A percentile compares a stretch with the other conserved stretches of the same genome.
Evolutionary conservation across 2,113 vertebrate genomes (phyloP).

Genomic region (Diadophis punctatus): DNA sequence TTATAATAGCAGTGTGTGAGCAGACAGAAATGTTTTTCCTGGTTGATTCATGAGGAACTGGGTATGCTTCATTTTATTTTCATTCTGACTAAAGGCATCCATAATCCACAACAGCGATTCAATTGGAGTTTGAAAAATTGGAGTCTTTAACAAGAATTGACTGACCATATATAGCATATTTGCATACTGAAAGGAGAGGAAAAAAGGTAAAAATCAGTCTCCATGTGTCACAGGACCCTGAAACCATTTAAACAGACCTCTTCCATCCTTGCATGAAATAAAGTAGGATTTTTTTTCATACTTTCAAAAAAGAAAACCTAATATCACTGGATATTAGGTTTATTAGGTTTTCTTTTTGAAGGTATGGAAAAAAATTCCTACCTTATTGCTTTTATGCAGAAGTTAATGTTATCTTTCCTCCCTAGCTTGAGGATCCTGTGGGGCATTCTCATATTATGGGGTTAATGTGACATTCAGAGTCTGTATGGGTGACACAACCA

Average conservation of each 20-base stretch:
- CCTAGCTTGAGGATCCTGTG: not conserved
- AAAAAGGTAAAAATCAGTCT: not conserved
- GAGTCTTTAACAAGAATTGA: conserved; percentile 18
- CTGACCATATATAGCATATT: not conserved
- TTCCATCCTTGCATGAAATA: not conserved
- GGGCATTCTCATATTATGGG: not conserved
- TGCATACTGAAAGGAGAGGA: not conserved
- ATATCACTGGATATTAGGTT: not conserved
- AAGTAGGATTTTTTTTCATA: not conserved
- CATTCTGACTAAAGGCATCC: conserved; percentile 16
- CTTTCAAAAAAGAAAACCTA: not conserved
- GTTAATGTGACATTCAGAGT: not conserved
- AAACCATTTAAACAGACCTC: not conserved
- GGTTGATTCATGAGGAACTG: conserved; percentile 29
- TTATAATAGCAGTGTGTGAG: conserved; percentile 26
- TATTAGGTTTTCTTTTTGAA: not conserved
- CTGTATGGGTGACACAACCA: not conserved
- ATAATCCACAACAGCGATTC: conserved; percentile 18
- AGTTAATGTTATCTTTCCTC: not conserved
- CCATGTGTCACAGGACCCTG: not conserved
- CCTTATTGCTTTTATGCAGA: not conserved
- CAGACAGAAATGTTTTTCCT: conserved; percentile 46
- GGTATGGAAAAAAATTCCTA: not conserved
- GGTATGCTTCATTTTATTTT: conserved; percentile 27
- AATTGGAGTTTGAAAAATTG: conserved; percentile 22